Base-by-base conservation (phyloP, 2,888 invertebrate species). In the Rhagonycha lutea region DNA sequence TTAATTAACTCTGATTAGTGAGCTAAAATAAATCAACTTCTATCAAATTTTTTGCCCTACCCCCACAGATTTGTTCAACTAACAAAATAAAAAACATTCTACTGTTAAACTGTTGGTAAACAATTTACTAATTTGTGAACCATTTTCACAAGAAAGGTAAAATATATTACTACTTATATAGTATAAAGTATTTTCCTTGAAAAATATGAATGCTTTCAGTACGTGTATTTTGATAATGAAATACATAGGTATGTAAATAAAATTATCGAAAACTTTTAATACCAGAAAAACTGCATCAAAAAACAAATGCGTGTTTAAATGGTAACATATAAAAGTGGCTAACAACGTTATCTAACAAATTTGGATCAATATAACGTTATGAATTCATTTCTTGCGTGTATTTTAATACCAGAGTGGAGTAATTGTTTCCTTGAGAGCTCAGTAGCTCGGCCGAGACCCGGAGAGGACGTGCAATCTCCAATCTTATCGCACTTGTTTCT, bases 341-440 rank as follows among this genome's bases (percentile, higher is more conserved):
- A 69, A 72, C 72, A 73, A 76, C 65, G 79, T 79, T 77, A 80
- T 79, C 77, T 77, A 76, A 77, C 75, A 72, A 77, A 70, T 72
- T 29, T 70, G 74, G 80, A 82, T 83, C 82, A 80, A 83, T 82
- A 82, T 77, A 78, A 81, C 80, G 80, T 82, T 82, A 82, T 82
- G 81, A 81, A 83, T 83, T 82, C 81, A 82, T 83, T 82, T 82
- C 81, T 83, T 76, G 82, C 83, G 82, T 83, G 82, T 78, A 70
- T 78, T 73, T 72, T 79, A 80, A 80, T 80, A 76, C 78, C 73
- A 70, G 68, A 74, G 76, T 75, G 78, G 78, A 79, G 82, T 82
- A 83, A 83, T 82, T 83, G 81, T 83, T 83, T 83, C 81, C 81
- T 79, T 77, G 78, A 79, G 80, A 78, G 77, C 77, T 80, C 76